Base-by-base conservation (phyloP, 2,888 invertebrate species). In the Aplocera efformata region DNA sequence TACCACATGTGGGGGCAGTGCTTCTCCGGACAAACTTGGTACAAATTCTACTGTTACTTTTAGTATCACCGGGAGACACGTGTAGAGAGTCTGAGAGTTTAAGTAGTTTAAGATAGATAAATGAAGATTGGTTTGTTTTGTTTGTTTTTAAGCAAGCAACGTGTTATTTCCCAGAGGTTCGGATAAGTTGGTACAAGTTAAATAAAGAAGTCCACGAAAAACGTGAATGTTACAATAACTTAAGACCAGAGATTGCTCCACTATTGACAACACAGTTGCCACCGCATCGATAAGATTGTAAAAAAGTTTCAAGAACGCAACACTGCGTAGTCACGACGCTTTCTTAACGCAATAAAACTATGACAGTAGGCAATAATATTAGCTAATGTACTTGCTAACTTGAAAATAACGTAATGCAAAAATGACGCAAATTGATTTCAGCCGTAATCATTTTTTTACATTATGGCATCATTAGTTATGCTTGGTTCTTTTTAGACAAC, bases 251-350 rank as follows among this genome's bases (percentile, higher is more conserved):
- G 62, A 63, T 74, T 73, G 66, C 71, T 52, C 43, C 63, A 70
- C 32, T 41, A 36, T 41, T n/a, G n/a, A n/a, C n/a, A n/a, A n/a
- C 34, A 34, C 50, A 52, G 56, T 67, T 65, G 66, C 65, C 61
- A 63, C 63, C 53, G 69, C 63, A 61, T 67, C 64, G 67, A 71
- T 71, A 65, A 52, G 58, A 55, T 56, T 58, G 56, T 56, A 68
- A 71, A 70, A 63, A 58, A 49, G 51, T 63, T 60, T 60, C 41
- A 60, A 53, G 62, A 42, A 58, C 57, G 66, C 63, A 69, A 68
- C 53, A 58, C 67, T 63, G 63, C 63, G 60, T 62, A 62, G 69
- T 67, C 66, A 71, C 70, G 66, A 63, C 62, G 54, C 55, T 39
- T 42, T 49, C 63, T 58, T 60, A 65, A 61, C 62, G 66, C 65